Evolutionary conservation across 2,113 vertebrate species (phyloP), one percentile per base, ranked within the genome.

Genomic region (Datnioides undecimradiatus): DNA sequence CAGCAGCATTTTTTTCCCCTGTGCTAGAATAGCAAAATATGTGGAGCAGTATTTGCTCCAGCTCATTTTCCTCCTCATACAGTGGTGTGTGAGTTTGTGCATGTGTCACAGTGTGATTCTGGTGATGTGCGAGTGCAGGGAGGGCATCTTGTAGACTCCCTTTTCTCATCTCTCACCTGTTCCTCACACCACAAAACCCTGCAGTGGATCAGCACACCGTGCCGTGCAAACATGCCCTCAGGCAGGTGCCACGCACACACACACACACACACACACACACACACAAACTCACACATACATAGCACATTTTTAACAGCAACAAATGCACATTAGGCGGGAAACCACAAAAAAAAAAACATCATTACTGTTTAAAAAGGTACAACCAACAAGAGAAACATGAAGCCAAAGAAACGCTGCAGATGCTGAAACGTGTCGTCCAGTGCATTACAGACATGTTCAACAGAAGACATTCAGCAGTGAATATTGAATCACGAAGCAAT

Each of bases 111-210:
- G 62, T 76, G 69, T 57, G 65, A 73, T 70, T 77, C 14, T 59
- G 71, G 41, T 51, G 63, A 69, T n/a, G 54, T 85, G 73, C 33
- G 48, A 64, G 31, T 48, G 52, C 59, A 73, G 46, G 63, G 54
- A 60, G 51, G 73, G 76, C 78, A 67, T 76, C 80, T 85, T 78
- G 80, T 91, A 57, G 31, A 62, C 83, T 87, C 72, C 48, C 51
- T 73, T 79, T 81, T 79, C 73, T 82, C 34, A 25, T 86, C 77
- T 84, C 86, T 91, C 89, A 91, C 91, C 87, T 86, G 84, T 76
- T 90, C 82, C 81, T 88, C 71, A 70, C 82, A 64, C 90, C 69
- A 78, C 51, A 63, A 83, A 74, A 82, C 70, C 80, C 80, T 73
- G 83, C 89, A 80, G 80, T 79, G 82, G 74, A 76, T 89, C 88